A percentile compares a stretch with the other conserved stretches of the same genome.
Evolutionary conservation across 2,888 invertebrate genomes (phyloP).

Genomic region (Brenthis hecate): DNA sequence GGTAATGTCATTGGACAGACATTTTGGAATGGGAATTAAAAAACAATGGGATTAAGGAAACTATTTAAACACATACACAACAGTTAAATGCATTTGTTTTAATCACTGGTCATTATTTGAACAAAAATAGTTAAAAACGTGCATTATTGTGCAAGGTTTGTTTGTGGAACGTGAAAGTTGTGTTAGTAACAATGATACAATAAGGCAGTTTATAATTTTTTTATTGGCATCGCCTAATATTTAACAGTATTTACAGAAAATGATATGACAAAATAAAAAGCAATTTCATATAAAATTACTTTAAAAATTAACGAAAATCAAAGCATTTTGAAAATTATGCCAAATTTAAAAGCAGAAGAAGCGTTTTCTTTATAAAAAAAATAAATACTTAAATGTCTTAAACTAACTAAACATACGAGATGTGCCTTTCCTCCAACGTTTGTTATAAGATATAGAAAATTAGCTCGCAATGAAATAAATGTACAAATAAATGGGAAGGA

Average conservation of each 20-base stretch:
- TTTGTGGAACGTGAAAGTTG: slow-evolving; percentile 14
- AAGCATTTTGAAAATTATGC: not conserved
- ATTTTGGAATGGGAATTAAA: too few relatives aligned
- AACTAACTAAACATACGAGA: slow-evolving; percentile 11
- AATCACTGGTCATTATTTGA: not conserved
- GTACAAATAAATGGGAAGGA: slow-evolving; percentile 9
- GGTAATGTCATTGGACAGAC: too few relatives aligned
- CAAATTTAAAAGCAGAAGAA: slow-evolving; percentile 19
- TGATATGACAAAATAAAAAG: slow-evolving; percentile 7
- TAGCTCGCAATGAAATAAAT: slow-evolving; percentile 13
- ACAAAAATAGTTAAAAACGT: slow-evolving; percentile 5
- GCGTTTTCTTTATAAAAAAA: slow-evolving; percentile 18
- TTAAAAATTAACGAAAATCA: not conserved
- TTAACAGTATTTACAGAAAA: slow-evolving; percentile 33
- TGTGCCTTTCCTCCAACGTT: slow-evolving; percentile 5
- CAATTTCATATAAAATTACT: slow-evolving; percentile 1
- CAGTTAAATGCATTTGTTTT: too few relatives aligned
- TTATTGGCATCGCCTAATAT: slow-evolving; percentile 33
- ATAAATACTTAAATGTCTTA: slow-evolving; percentile 26
- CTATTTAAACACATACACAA: too few relatives aligned
- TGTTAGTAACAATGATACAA: slow-evolving; percentile 24
- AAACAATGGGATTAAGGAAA: too few relatives aligned
- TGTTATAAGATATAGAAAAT: slow-evolving; percentile 1
- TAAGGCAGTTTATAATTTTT: slow-evolving; percentile 22
- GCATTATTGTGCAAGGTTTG: slow-evolving; percentile 4